Base-by-base conservation (phyloP, 2,113 vertebrate genomes). In the Chamaea fasciata region DNA sequence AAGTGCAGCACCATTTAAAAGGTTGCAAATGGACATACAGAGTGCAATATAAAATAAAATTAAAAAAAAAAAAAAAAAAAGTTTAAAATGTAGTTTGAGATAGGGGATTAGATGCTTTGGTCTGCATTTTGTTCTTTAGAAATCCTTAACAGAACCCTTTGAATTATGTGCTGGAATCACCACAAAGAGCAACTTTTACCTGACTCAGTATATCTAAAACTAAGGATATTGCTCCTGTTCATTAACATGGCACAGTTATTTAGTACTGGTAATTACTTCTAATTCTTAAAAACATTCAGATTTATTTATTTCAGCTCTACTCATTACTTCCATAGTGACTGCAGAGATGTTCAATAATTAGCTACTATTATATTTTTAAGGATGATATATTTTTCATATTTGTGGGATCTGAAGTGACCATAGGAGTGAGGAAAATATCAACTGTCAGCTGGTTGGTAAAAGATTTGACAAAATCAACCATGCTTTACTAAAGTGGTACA, bases 261-360 rank as follows among this genome's bases (percentile, higher is more conserved):
- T 57, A 49, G 57, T 90, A 60, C 37, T 19, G 11, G 11, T 79
- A 70, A 70, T 67, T 50, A 10, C 4, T 92, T 75, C 65, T 33
- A 26, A 31, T 47, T 83, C 60, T 90, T 78, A 69, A 74, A 93
- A 91, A 52, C 4, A 46, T 27, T 78, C 21, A 67, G 30, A 60
- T 47, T 37, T 35, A 63, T 81, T 95, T 87, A 76, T 93, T 89
- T 95, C 96, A 99, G 98, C 75, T 99, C 98, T 74, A 98, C 97
- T 26, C 98, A 98, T 17, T 94, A 98, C 86, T 99, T 99, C 74
- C 96, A 98, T 71, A 98, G 97, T 98, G 7, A 89, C 98, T 95
- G 98, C 98, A 46, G 98, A 99, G 84, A 95, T 98, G 80, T 98
- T 99, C 65, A 98, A 98, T 97, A 99, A 99, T 89, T 98, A 98